These are phyloP conservation scores for Scaptomyza tumidula DNA, from an alignment of 2,888 invertebrate species.

Conservation along the genomic window DNA sequence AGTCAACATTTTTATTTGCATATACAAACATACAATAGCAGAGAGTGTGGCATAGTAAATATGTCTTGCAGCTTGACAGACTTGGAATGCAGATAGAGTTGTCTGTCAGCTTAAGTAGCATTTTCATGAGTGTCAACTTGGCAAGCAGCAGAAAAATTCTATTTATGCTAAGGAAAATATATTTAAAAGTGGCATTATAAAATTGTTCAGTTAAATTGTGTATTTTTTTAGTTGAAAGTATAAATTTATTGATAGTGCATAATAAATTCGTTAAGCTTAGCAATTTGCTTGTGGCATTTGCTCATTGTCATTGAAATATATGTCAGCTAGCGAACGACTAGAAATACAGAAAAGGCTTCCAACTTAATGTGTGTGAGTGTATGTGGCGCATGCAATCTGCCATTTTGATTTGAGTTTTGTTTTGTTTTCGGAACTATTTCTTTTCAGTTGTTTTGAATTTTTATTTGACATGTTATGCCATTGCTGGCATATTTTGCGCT, in stretches of 20 bases:
- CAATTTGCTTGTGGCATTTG: slow-evolving; percentile 2
- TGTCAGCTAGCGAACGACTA: slow-evolving; percentile 2
- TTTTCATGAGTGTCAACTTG: background rate
- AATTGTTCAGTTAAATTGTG: background rate
- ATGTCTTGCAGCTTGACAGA: slow-evolving; percentile 5
- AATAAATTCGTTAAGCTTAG: slow-evolving; percentile 7
- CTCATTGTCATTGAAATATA: slow-evolving; percentile 27
- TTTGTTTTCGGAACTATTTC: slow-evolving; percentile 2
- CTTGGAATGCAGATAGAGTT: background rate
- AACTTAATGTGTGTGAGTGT: background rate
- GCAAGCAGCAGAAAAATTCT: background rate
- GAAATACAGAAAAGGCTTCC: background rate
- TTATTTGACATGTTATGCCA: slow-evolving; percentile 79
- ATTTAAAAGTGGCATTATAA: background rate
- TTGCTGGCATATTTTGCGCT: slow-evolving; percentile 69
- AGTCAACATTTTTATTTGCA: slow-evolving; percentile 45
- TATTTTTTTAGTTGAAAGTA: no score
- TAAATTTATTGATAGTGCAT: slow-evolving; percentile 9
- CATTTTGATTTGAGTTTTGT: slow-evolving; percentile 53
- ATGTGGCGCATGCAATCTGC: slow-evolving; percentile 37
- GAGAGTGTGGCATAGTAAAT: slow-evolving; percentile 18
- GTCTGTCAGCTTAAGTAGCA: background rate
- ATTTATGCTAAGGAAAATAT: background rate
- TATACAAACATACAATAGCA: slow-evolving; percentile 1
- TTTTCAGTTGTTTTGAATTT: slow-evolving; percentile 67